Conservation (phyloP, 2,888 invertebrate genomes). For the Acrobasis consociella region DNA sequence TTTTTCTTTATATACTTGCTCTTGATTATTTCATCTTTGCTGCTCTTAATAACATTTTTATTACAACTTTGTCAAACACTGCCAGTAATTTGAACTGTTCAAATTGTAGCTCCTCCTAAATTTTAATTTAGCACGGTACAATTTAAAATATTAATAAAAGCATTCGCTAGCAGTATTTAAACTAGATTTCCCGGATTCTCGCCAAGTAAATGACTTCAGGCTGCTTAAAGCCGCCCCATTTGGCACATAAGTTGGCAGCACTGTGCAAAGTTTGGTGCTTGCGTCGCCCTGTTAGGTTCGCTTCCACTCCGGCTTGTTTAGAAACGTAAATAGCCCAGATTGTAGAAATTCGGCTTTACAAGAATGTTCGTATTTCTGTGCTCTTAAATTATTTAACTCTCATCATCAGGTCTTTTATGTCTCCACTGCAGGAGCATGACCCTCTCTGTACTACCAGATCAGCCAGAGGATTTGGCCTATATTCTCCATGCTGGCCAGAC, state of each 20-base stretch:
- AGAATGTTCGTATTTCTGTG: too few species aligned
- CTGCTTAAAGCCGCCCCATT: constrained; percentile 13
- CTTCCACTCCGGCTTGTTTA: constrained; percentile 8
- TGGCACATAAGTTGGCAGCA: constrained; percentile 8
- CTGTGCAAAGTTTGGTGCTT: constrained; percentile 14
- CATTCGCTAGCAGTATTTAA: neutral
- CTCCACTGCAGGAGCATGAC: too few species aligned
- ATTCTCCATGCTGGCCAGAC: too few species aligned
- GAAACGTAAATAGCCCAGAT: constrained; percentile 6
- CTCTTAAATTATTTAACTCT: too few species aligned
- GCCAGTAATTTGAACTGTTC: too few species aligned
- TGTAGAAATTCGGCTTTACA: neutral
- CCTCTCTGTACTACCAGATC: too few species aligned
- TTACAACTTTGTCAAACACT: too few species aligned
- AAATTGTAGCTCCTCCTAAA: neutral
- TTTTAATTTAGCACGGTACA: neutral
- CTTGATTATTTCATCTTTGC: too few species aligned
- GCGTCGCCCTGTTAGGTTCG: constrained; percentile 6
- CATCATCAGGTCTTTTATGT: too few species aligned
- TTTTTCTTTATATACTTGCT: too few species aligned
- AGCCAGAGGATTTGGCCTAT: too few species aligned
- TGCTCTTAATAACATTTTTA: too few species aligned
- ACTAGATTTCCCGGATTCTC: constrained; percentile 15
- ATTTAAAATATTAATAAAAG: neutral
- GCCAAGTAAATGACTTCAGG: constrained; percentile 14